Evolutionary conservation across 2,113 vertebrate genomes (phyloP).

Genomic region (Anolis sagrei): DNA sequence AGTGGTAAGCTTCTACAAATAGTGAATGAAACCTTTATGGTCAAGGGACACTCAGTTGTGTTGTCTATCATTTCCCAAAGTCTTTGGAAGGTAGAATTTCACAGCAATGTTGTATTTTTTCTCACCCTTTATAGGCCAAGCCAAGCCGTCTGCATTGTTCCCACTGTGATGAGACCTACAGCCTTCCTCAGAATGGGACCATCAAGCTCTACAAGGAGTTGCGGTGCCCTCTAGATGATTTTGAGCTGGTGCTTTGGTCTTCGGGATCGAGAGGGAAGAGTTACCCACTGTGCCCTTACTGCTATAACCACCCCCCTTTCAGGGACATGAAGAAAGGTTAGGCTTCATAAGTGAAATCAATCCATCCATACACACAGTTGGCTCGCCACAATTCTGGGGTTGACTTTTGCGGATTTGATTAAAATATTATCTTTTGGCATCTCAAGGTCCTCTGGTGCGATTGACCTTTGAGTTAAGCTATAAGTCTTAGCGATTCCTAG

Average conservation of each 20-base stretch:
- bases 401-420: too few species aligned
- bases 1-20: background rate
- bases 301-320: constrained; percentile 95
- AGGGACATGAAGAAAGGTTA: constrained; percentile 98
- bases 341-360: background rate
- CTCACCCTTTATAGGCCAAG: constrained; percentile 82
- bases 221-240: constrained; percentile 94
- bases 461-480: too few species aligned
- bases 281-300: constrained; percentile 96
- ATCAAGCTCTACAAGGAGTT: constrained; percentile 98
- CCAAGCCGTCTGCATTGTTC: constrained; percentile 96
- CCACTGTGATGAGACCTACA: constrained; percentile 97
- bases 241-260: constrained; percentile 96
- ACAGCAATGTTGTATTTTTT: background rate
- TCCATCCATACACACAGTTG: too few species aligned
- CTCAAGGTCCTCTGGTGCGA: too few species aligned
- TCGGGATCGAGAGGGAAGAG: constrained; percentile 94
- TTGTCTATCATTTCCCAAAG: background rate
- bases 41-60: background rate
- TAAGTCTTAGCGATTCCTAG: too few species aligned
- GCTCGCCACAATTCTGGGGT: too few species aligned
- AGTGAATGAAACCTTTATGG: background rate
- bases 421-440: too few species aligned
- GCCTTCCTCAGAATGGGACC: constrained; percentile 93
- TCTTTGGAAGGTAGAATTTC: background rate